Percentiles rank a stretch among this genome's conserved stretches.
Conservation (phyloP, 2,888 invertebrate genomes). For the Caenorhabditis sp. region DNA sequence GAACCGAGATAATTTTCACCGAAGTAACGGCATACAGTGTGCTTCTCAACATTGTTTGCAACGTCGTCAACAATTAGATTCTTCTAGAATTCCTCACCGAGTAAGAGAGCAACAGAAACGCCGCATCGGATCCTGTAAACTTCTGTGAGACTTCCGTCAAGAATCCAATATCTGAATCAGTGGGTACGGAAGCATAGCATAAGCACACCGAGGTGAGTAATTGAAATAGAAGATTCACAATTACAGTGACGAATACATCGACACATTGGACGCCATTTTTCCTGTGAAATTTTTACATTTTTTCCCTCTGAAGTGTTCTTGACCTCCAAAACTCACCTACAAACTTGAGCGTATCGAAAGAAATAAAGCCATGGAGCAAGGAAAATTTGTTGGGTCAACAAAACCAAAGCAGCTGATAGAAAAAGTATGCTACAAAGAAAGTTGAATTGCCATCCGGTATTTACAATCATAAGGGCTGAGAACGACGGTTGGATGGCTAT, state of each 20-base stretch:
- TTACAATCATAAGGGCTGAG: conserved; percentile 43
- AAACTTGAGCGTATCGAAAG: conserved; percentile 51
- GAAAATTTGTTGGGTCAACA: conserved; percentile 45
- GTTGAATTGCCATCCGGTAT: conserved; percentile 54
- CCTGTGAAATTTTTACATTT: conserved; percentile 5
- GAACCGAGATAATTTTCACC: too few relatives aligned
- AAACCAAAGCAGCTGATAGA: conserved; percentile 29
- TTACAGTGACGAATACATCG: background rate
- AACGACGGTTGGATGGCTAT: conserved; percentile 15
- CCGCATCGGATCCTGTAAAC: conserved; percentile 9
- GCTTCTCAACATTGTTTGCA: too few relatives aligned
- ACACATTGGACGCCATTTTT: conserved; percentile 25
- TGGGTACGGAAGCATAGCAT: conserved; percentile 35
- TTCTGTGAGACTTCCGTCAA: background rate
- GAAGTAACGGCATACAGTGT: too few relatives aligned
- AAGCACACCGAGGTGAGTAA: conserved; percentile 21
- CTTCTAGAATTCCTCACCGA: background rate
- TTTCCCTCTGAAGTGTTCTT: background rate
- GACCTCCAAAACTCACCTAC: conserved; percentile 9
- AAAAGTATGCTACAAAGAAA: conserved; percentile 30
- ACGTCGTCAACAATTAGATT: too few relatives aligned
- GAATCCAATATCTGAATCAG: background rate
- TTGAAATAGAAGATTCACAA: conserved; percentile 28
- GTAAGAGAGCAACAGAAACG: conserved; percentile 34
- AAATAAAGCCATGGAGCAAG: conserved; percentile 45